These are phyloP conservation scores for Bubo bubo DNA, from an alignment of 2,113 vertebrate genomes.

Conservation along the genomic window DNA sequence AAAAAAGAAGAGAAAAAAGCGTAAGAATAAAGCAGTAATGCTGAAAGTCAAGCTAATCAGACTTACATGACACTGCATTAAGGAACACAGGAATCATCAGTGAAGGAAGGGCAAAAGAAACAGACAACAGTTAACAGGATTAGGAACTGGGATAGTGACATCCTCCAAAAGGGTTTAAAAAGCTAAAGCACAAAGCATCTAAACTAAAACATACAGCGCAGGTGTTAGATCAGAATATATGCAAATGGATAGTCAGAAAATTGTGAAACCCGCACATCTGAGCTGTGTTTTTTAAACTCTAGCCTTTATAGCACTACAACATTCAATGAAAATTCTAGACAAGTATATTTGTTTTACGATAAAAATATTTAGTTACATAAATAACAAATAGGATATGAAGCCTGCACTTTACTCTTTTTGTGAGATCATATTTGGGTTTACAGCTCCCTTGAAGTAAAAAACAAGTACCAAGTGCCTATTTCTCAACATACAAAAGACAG, in stretches of 20 bases:
- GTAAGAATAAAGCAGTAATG: constrained; percentile 62
- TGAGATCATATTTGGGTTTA: background rate
- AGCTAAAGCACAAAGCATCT: constrained; percentile 67
- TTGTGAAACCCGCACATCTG: background rate
- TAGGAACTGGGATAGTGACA: constrained; percentile 72
- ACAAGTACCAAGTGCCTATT: background rate
- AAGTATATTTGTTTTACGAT: background rate
- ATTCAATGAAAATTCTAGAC: background rate
- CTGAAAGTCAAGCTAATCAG: constrained; percentile 74
- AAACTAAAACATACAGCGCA: constrained; percentile 56
- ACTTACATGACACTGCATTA: constrained; percentile 99
- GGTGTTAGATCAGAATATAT: constrained; percentile 34
- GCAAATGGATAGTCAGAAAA: background rate
- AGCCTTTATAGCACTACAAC: background rate
- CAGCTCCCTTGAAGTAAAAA: background rate
- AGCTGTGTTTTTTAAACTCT: background rate
- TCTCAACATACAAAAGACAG: background rate
- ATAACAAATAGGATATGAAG: background rate
- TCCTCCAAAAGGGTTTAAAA: constrained; percentile 57
- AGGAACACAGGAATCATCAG: constrained; percentile 89
- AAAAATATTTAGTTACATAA: background rate
- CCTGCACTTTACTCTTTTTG: background rate
- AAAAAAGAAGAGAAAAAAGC: constrained; percentile 22
- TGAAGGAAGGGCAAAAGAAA: constrained; percentile 84
- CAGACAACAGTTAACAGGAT: constrained; percentile 90